Base-by-base conservation (phyloP, 1,140 invertebrate species). In the Phymorhynchus buccinoides region DNA sequence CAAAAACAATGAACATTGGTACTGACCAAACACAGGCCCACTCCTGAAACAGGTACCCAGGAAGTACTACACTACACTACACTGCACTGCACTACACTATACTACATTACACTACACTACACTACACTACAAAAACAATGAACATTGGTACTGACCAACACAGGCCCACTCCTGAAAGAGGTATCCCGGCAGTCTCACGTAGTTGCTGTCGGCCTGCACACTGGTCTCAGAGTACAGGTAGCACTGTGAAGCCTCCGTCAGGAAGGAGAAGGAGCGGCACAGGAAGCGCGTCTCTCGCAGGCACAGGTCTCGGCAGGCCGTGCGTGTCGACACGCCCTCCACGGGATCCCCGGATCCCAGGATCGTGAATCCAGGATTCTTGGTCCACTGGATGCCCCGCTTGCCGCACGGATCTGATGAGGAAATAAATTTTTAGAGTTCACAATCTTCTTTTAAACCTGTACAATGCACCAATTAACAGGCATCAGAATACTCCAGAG, bases 111-210 rank as follows among this genome's bases (percentile, higher is more conserved):
- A 75, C 16, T 32, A 75, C n/a, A 18, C 35, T 75, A 14, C 71
- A 75, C 35, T 75, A 14, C 12, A 14, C 14, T 37, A 14, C 71
- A 75, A 30, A 75, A 18, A 30, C 71, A 14, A 37, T 56, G 7
- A 27, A 68, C 22, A 68, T 73, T 0, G 30, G 16, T 37, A 37
- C 71, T 73, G 37, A 73, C 71, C 71, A 37, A 35, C 75, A 84
- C 89, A 90, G 1, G 48, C 79, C 90, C 90, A 91, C 77, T 91
- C 90, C 41, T 88, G 80, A 85, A 89, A 91, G 16, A 88, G 75
- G 73, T 87, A 88, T 42, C 89, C 88, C 48, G 86, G 85, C 85
- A 86, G 88, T 16, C 86, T 56, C 7, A 89, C 87, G 84, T 88
- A 89, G 27, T 85, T 84, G 14, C 37, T n/a, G 1, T 32, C 80